Conservation (phyloP, 2,888 invertebrate genomes). For the Synergus japonicus region DNA sequence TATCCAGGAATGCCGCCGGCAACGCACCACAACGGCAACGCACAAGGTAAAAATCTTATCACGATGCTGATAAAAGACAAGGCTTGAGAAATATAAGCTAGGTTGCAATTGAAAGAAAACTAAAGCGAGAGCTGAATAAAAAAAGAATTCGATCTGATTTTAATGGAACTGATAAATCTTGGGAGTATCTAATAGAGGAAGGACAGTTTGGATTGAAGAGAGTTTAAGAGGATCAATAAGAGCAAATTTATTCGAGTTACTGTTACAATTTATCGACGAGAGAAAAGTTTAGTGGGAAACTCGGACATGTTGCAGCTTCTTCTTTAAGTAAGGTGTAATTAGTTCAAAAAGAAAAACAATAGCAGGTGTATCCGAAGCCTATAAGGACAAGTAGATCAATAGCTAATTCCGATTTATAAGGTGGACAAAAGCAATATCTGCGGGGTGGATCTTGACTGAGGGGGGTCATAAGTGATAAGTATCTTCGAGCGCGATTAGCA, state of each 20-base stretch:
- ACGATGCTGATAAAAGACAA: not conserved
- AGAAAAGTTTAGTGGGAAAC: too few relatives aligned
- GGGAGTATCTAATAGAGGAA: not conserved
- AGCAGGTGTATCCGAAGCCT: not conserved
- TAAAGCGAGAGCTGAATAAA: not conserved
- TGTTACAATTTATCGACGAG: too few relatives aligned
- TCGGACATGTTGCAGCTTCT: too few relatives aligned
- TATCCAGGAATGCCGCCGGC: constrained; percentile 72
- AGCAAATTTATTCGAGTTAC: too few relatives aligned
- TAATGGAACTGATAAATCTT: not conserved
- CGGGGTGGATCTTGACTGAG: too few relatives aligned
- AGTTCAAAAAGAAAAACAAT: not conserved
- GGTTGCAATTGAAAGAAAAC: not conserved
- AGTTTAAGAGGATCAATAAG: not conserved
- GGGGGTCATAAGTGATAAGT: too few relatives aligned
- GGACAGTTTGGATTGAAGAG: not conserved
- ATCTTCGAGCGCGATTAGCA: too few relatives aligned
- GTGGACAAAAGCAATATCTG: too few relatives aligned
- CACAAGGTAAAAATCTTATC: constrained; percentile 69
- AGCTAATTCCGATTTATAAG: too few relatives aligned
- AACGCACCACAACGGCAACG: constrained; percentile 71
- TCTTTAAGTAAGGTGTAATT: not conserved
- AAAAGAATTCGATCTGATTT: not conserved
- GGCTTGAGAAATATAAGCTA: not conserved
- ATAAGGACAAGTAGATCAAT: too few relatives aligned